A percentile compares a stretch with the other conserved stretches of the same genome.
These are phyloP conservation scores for Melanotaenia parkinsoni DNA, from an alignment of 2,797 vertebrate genomes.

Conservation along the genomic window DNA sequence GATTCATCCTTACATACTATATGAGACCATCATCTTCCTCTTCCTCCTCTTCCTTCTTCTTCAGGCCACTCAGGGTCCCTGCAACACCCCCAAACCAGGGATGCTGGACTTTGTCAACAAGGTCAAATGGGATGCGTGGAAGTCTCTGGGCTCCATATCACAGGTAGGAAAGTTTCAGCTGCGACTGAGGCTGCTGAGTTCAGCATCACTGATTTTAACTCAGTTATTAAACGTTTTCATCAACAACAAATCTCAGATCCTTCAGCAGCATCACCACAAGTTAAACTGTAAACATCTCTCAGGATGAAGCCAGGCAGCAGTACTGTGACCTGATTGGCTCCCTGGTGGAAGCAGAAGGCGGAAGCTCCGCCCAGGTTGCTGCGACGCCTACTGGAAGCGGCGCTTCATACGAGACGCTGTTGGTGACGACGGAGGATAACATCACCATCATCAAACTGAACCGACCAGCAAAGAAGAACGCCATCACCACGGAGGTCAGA, in stretches of 20 bases:
- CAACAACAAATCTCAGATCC: too few species aligned
- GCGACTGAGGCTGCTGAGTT: too few species aligned
- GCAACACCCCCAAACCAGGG: constrained; percentile 88
- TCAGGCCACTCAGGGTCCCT: constrained; percentile 91
- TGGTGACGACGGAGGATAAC: constrained; percentile 84
- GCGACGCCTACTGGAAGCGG: constrained; percentile 53
- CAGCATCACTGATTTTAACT: too few species aligned
- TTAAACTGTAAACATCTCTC: background rate
- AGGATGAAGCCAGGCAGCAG: constrained; percentile 90
- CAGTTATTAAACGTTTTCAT: too few species aligned
- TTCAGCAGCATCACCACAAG: background rate
- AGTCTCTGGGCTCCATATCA: constrained; percentile 84
- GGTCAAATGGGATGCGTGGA: constrained; percentile 97
- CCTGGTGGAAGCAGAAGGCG: constrained; percentile 77
- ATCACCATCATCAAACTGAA: constrained; percentile 93
- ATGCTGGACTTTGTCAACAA: constrained; percentile 94
- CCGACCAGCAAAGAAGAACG: constrained; percentile 91
- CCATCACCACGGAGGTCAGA: constrained; percentile 86
- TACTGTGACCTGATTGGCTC: constrained; percentile 88
- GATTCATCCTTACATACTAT: too few species aligned
- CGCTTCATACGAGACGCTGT: constrained; percentile 76
- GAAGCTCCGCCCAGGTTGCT: constrained; percentile 54
- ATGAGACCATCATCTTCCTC: background rate
- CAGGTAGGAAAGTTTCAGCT: constrained; percentile 78
- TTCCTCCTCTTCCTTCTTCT: background rate